Evolutionary conservation across 2,888 invertebrate species (phyloP).

Genomic region (Neoitamus cyanurus): DNA sequence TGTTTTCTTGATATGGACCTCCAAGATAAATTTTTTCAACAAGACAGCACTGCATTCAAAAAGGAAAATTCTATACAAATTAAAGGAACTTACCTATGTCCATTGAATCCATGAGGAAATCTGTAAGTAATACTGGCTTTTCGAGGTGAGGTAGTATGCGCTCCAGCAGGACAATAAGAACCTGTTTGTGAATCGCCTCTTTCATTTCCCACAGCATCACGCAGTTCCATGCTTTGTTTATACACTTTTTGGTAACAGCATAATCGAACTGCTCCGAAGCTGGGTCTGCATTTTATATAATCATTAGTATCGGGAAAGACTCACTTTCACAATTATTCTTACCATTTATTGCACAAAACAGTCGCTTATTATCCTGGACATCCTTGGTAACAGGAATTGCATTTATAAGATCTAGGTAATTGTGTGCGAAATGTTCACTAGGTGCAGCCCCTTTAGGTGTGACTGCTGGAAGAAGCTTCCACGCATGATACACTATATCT

Average conservation of each 20-base stretch:
- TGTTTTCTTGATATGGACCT: no score
- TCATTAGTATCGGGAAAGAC: not conserved
- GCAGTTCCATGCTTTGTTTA: slow-evolving; percentile 81
- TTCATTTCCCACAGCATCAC: slow-evolving; percentile 81
- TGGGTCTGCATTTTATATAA: slow-evolving; percentile 19
- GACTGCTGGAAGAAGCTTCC: slow-evolving; percentile 71
- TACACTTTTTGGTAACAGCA: slow-evolving; percentile 67
- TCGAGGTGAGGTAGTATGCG: slow-evolving; percentile 82
- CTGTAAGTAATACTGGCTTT: slow-evolving; percentile 86
- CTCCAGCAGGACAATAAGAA: slow-evolving; percentile 84
- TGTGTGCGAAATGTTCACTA: slow-evolving; percentile 70
- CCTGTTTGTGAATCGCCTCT: slow-evolving; percentile 77
- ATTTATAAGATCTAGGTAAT: slow-evolving; percentile 74
- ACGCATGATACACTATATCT: slow-evolving; percentile 80
- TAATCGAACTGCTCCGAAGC: slow-evolving; percentile 69
- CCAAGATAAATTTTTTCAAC: no score
- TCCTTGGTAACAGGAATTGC: slow-evolving; percentile 66
- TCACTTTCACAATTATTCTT: not conserved
- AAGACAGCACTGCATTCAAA: no score
- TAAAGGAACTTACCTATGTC: slow-evolving; percentile 73
- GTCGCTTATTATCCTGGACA: slow-evolving; percentile 56
- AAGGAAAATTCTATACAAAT: no score
- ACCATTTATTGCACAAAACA: slow-evolving; percentile 68
- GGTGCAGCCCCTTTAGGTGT: slow-evolving; percentile 69
- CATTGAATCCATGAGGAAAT: slow-evolving; percentile 91